Percentiles rank a stretch among this genome's conserved stretches.
Evolutionary conservation across 2,888 invertebrate species (phyloP).

Genomic region (Phlogophora meticulosa): DNA sequence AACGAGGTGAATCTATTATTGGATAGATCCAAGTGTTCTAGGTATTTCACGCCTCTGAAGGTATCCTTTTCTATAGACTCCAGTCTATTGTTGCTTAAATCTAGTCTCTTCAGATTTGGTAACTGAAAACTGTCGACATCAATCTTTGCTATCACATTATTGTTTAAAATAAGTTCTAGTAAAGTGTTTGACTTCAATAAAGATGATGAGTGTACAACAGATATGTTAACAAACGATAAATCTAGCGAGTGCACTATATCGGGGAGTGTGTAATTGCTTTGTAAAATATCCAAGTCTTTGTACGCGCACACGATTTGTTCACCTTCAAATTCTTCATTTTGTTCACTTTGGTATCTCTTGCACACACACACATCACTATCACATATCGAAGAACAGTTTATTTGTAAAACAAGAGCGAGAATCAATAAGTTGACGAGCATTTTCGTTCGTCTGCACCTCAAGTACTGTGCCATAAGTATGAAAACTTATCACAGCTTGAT

Average conservation of each 20-base stretch:
- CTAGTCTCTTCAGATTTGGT: conserved; percentile 79
- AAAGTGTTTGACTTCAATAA: conserved; percentile 76
- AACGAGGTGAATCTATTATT: conserved; percentile 84
- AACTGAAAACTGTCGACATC: conserved; percentile 74
- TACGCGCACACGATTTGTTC: conserved; percentile 81
- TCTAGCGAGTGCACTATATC: conserved; percentile 76
- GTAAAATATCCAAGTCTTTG: conserved; percentile 63
- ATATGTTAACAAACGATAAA: conserved; percentile 81
- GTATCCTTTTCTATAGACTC: conserved; percentile 79
- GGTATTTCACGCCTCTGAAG: conserved; percentile 80
- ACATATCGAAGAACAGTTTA: conserved; percentile 76
- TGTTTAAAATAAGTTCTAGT: conserved; percentile 75
- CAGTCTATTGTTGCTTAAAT: conserved; percentile 84
- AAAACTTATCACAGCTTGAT: conserved; percentile 75
- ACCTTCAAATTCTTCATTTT: conserved; percentile 74
- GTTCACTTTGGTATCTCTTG: conserved; percentile 65
- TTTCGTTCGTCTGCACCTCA: conserved; percentile 52
- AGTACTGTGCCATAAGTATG: conserved; percentile 62
- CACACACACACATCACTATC: conserved; percentile 76
- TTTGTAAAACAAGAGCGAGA: conserved; percentile 65
- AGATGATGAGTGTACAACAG: conserved; percentile 67
- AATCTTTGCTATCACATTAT: conserved; percentile 79
- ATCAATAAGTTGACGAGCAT: conserved; percentile 69
- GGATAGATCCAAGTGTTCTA: conserved; percentile 85
- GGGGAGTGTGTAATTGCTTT: conserved; percentile 74